Evolutionary conservation across 2,888 invertebrate genomes (phyloP).

Genomic region (Hipparchia semele): DNA sequence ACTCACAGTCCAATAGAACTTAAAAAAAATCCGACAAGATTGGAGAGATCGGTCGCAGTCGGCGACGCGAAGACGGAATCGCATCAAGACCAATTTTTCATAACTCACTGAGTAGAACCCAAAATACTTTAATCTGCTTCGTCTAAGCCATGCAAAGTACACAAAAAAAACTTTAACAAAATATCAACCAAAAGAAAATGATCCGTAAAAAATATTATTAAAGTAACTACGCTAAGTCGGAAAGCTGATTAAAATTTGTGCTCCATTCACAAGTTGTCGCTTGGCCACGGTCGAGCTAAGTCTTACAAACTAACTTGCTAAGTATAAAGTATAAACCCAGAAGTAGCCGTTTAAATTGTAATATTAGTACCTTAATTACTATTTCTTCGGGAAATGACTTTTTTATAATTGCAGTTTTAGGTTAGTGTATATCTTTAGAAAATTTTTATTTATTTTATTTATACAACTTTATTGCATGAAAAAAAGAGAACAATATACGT

Average conservation of each 20-base stretch:
- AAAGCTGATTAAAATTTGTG: constrained; percentile 18
- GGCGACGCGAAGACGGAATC: too few species aligned
- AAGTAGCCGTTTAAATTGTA: constrained; percentile 8
- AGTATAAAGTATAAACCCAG: background rate
- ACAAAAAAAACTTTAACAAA: background rate
- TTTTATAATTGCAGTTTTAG: background rate
- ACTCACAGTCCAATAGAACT: too few species aligned
- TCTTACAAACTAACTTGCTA: background rate
- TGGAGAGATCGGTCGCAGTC: too few species aligned
- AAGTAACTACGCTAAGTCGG: constrained; percentile 11
- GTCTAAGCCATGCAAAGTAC: background rate
- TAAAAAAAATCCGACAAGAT: too few species aligned
- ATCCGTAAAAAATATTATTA: constrained; percentile 2
- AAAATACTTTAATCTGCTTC: too few species aligned
- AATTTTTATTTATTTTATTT: too few species aligned
- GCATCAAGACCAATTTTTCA: too few species aligned
- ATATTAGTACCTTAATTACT: constrained; percentile 4
- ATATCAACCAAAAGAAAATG: background rate
- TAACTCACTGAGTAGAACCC: too few species aligned
- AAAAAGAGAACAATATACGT: too few species aligned
- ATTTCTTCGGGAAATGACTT: background rate
- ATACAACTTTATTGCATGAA: too few species aligned
- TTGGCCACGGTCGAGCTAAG: background rate
- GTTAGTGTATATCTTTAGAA: too few species aligned
- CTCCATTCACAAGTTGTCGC: constrained; percentile 10